phyloP scores from a whole-genome alignment of 1,140 invertebrate genomes.

The Chironomus tepperi region DNA sequence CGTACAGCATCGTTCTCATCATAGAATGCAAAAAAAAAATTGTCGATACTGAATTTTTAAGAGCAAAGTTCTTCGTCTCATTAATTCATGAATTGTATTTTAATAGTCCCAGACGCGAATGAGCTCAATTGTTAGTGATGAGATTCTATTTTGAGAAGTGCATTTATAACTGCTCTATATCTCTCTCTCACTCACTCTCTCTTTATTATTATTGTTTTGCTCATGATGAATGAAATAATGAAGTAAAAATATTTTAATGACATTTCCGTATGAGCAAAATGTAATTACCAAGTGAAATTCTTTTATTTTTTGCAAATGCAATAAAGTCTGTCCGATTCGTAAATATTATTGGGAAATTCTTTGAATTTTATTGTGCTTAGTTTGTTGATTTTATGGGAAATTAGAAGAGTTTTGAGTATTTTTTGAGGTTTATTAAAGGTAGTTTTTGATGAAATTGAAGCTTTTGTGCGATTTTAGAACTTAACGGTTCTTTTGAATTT shows the following conservation, averaged over 20 bases:
- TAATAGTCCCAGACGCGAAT: background rate
- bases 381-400: too few species aligned
- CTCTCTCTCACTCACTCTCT: too few species aligned
- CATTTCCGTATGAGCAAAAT: background rate
- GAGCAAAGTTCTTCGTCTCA: background rate
- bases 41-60: background rate
- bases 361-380: too few species aligned
- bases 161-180: too few species aligned
- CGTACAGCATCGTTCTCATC: background rate
- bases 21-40: constrained; percentile 5
- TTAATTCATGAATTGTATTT: constrained; percentile 4
- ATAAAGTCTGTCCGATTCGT: too few species aligned
- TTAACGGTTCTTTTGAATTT: too few species aligned
- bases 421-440: too few species aligned
- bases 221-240: background rate
- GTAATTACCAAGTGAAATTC: background rate
- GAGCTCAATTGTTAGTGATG: background rate
- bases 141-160: constrained; percentile 11
- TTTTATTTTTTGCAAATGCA: background rate
- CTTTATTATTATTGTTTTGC: too few species aligned
- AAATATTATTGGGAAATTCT: too few species aligned
- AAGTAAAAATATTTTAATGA: background rate
- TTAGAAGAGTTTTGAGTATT: too few species aligned
- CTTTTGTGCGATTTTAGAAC: too few species aligned
- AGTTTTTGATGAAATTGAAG: too few species aligned